phyloP scores from a whole-genome alignment of 2,113 vertebrate species.

The Poecilia latipinna region DNA sequence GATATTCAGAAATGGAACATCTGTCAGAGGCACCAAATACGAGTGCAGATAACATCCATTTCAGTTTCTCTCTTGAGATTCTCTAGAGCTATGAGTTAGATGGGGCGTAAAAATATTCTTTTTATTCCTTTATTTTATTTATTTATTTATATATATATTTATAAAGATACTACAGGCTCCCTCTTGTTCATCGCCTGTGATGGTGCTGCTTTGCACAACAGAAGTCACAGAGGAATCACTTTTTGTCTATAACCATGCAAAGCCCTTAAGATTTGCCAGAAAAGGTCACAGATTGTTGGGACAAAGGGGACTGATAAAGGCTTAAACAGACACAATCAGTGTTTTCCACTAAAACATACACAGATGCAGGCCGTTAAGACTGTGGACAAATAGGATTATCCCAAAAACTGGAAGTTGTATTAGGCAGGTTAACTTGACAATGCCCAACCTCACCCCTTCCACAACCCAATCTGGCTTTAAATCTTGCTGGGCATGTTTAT shows the following conservation, averaged over 20 bases:
- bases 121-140: constrained; percentile 52
- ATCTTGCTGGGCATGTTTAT: constrained; percentile 72
- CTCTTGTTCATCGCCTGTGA: constrained; percentile 64
- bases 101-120: constrained; percentile 75
- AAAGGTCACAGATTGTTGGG: constrained; percentile 79
- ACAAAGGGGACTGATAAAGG: constrained; percentile 71
- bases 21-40: constrained; percentile 73
- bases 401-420: constrained; percentile 58
- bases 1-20: constrained; percentile 69
- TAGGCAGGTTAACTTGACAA: constrained; percentile 54
- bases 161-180: constrained; percentile 80
- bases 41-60: constrained; percentile 76
- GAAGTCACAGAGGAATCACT: constrained; percentile 61
- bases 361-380: constrained; percentile 37
- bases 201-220: constrained; percentile 57
- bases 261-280: constrained; percentile 82
- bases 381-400: constrained; percentile 37
- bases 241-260: constrained; percentile 73
- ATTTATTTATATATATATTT: constrained; percentile 83
- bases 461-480: constrained; percentile 41
- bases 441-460: constrained; percentile 12
- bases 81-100: constrained; percentile 78
- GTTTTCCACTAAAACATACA: constrained; percentile 54
- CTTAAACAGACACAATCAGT: constrained; percentile 50
- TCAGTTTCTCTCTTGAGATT: constrained; percentile 67